A percentile compares a stretch with the other conserved stretches of the same genome.
Evolutionary conservation across 2,113 vertebrate genomes (phyloP).

Genomic region (Anoura caudifer): DNA sequence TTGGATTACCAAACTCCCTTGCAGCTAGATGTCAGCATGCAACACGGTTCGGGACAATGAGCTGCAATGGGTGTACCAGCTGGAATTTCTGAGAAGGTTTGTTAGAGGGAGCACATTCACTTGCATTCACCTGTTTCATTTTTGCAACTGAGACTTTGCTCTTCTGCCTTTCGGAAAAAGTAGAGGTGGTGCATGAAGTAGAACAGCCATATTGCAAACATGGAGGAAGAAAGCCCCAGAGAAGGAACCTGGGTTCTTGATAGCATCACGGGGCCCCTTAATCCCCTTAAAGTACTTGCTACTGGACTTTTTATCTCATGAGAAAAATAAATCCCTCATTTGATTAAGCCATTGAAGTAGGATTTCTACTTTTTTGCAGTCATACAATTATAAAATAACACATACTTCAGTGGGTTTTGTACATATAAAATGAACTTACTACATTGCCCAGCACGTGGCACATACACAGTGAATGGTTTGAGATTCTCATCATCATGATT

Average conservation of each 20-base stretch:
- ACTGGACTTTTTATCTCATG: background rate
- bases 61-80: background rate
- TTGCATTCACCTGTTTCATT: background rate
- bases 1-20: background rate
- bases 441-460: background rate
- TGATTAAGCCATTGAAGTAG: background rate
- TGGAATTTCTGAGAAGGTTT: background rate
- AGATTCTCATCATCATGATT: background rate
- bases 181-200: background rate
- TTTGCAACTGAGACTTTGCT: background rate
- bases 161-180: background rate
- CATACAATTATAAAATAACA: background rate
- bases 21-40: background rate
- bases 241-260: background rate
- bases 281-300: background rate
- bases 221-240: background rate
- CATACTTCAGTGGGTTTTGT: background rate
- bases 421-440: background rate
- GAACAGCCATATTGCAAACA: background rate
- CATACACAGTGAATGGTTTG: background rate
- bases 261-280: background rate
- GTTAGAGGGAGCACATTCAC: background rate
- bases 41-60: background rate
- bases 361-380: background rate
- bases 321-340: background rate